Percentiles rank a stretch among this genome's conserved stretches.
Evolutionary conservation across 2,888 invertebrate genomes (phyloP).

Genomic region (Drosophila multiciliata): DNA sequence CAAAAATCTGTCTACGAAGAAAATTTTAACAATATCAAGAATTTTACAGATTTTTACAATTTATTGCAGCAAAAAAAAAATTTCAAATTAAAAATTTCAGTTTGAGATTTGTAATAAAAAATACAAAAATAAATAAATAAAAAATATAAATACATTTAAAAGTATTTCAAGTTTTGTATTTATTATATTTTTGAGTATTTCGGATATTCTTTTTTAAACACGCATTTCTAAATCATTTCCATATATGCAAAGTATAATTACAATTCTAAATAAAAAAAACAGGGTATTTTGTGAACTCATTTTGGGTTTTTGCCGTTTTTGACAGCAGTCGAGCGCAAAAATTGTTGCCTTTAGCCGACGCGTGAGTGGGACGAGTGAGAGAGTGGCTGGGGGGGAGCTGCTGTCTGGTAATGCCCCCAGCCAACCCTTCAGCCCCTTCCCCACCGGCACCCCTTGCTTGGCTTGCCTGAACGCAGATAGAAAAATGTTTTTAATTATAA

Average conservation of each 20-base stretch:
- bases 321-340: slow-evolving; percentile 62
- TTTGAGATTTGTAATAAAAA: background rate
- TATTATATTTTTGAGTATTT: background rate
- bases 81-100: background rate
- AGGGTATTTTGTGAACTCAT: slow-evolving; percentile 23
- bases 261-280: background rate
- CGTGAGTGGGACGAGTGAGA: slow-evolving; percentile 47
- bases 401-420: slow-evolving; percentile 21
- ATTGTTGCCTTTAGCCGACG: slow-evolving; percentile 48
- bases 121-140: background rate
- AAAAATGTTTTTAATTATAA: slow-evolving; percentile 74
- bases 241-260: background rate
- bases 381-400: slow-evolving; percentile 11
- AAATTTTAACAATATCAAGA: background rate
- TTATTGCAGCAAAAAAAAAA: background rate
- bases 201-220: background rate
- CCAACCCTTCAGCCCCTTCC: background rate
- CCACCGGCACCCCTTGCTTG: background rate
- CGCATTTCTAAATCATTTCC: background rate
- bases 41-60: background rate
- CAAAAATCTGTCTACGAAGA: background rate
- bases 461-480: slow-evolving; percentile 11
- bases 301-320: slow-evolving; percentile 30
- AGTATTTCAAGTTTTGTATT: background rate
- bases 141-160: background rate